Base-by-base conservation (phyloP, 2,888 invertebrate genomes). In the Drosophila nigricruria region DNA sequence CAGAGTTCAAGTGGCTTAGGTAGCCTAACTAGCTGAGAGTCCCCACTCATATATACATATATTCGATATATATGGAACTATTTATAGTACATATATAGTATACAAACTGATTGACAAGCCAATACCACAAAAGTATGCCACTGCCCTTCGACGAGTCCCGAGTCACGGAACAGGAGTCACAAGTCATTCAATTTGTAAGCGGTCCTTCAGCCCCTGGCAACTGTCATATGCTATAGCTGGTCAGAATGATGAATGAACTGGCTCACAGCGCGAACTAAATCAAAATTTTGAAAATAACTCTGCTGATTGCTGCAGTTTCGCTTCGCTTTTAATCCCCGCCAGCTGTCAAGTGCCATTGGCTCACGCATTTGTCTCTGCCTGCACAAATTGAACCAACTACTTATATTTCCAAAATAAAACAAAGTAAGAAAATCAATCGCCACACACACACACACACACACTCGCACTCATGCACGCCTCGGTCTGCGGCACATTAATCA, bases 401-500 rank as follows among this genome's bases (percentile, higher is more conserved):
- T 69, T 52, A 64, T 38, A 66, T 57, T 18, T 61, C 59, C 32
- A 27, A 27, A 64, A 25, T 42, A 36, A 63, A 43, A 27, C 12
- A 12, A 36, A 16, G 5, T 5, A 47, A 18, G 60, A 76, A 85
- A 82, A 82, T 82, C 82, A 82, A 88, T 82, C 69, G 82, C 34
- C 25, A 49, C 52, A 40, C 59, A 58, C 14, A 27, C 16, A 43
- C 64, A 34, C 30, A 34, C 66, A 57, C 2, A 45, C 5, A 43
- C 67, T 40, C 36, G 23, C 27, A 52, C 52, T 10, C 34, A 23
- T 23, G 23, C 16, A 34, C 32, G n/a, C 14, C 34, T 14, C 56
- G 30, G 36, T 32, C 16, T 60, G 62, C 56, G 53, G 72, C 71
- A 73, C 88, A 82, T 90, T 88, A 89, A 88, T 88, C 90, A 88